Percentiles rank a stretch among this genome's conserved stretches.
Evolutionary conservation across 2,888 invertebrate species (phyloP).

Genomic region (Drosophila fungiperda): DNA sequence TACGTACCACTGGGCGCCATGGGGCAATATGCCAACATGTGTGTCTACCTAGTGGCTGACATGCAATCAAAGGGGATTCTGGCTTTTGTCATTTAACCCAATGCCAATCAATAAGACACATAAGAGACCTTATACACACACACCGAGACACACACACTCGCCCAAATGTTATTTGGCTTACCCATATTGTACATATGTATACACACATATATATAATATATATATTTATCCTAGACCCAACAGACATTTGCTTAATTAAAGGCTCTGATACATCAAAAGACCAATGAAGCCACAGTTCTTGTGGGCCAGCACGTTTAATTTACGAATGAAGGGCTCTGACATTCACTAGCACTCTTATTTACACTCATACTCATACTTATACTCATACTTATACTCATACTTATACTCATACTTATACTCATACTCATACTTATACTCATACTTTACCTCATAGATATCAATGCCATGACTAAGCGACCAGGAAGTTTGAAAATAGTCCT

Average conservation of each 20-base stretch:
- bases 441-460: conserved; percentile 95
- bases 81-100: conserved; percentile 56
- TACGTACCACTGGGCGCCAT: conserved; percentile 27
- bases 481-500: conserved; percentile 98
- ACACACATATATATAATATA: not conserved
- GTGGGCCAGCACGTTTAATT: conserved; percentile 30
- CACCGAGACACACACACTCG: not conserved
- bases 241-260: conserved; percentile 79
- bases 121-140: conserved; percentile 19
- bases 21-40: conserved; percentile 4
- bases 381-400: too few species aligned
- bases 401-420: conserved; percentile 42
- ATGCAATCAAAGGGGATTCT: conserved; percentile 65
- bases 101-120: conserved; percentile 78
- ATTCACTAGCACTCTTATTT: not conserved
- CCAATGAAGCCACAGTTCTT: conserved; percentile 30
- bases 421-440: not conserved
- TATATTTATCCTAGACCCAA: conserved; percentile 27
- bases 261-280: conserved; percentile 55
- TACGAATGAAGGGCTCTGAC: conserved; percentile 14
- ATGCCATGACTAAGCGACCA: conserved; percentile 99
- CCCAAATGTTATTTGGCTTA: conserved; percentile 16
- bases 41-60: conserved; percentile 32
- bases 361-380: not conserved
- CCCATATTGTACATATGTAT: conserved; percentile 4